Conservation (phyloP, 2,113 vertebrate genomes). For the Castor canadensis region DNA sequence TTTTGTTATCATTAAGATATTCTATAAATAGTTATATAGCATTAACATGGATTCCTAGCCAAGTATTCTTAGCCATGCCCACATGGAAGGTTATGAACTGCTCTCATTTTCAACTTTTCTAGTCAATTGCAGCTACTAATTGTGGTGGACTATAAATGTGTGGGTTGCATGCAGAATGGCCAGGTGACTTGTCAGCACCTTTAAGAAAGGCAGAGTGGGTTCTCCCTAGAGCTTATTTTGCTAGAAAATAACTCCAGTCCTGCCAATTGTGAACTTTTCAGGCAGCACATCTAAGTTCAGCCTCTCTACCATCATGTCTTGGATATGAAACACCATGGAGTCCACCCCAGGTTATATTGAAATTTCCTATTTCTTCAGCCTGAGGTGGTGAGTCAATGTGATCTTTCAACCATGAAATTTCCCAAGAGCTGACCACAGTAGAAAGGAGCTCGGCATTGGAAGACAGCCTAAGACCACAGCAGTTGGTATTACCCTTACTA, state of each 20-base stretch:
- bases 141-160: neutral
- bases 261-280: neutral
- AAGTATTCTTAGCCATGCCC: neutral
- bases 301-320: neutral
- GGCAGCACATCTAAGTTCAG: neutral
- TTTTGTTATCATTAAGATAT: neutral
- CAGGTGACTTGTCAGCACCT: neutral
- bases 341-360: neutral
- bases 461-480: neutral
- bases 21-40: neutral
- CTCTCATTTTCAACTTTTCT: neutral
- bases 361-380: slow-evolving; percentile 43
- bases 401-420: slow-evolving; percentile 39
- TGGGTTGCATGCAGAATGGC: neutral
- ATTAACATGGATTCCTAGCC: neutral
- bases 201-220: neutral
- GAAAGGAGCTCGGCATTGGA: neutral
- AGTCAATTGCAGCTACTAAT: neutral
- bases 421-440: neutral
- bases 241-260: neutral
- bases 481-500: neutral
- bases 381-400: neutral
- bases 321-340: neutral
- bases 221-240: neutral
- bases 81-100: neutral